Evolutionary conservation across 1,140 invertebrate genomes (phyloP), one percentile per base, ranked within the genome.

Genomic region (Pseudomyrmex sp.): DNA sequence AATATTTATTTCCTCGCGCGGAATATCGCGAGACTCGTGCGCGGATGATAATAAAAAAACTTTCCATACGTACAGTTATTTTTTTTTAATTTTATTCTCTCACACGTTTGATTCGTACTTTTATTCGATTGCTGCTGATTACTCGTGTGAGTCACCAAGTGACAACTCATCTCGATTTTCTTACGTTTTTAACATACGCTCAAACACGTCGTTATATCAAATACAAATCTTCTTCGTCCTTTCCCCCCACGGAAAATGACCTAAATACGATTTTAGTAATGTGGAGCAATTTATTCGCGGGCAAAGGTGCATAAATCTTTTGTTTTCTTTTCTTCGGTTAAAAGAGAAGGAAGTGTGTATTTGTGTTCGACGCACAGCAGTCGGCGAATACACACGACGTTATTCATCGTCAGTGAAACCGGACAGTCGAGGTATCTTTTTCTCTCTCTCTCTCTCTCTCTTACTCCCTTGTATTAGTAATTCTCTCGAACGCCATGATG

Each of bases 301-400:
- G 26, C 48, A 26, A 59, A 79, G 59, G 13, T 1, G n/a, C 1
- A 46, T n/a, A 48, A 48, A 54, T 44, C 61, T 35, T 44, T 44
- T n/a, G 56, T 52, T 20, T 66, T 56, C 2, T 18, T 18, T 26
- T n/a, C 20, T 15, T 18, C 2, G 18, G 20, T 20, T 79, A 26
- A 46, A 35, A 26, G 23, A 48, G 4, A 10, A 58, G 65, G 18
- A 58, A 79, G 44, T 20, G 15, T 9, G 69, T 58, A 52, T 9
- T 59, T 69, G 44, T 79, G 44, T 79, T 46, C 35, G 35, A 69
- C 52, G 50, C 68, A 68, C 15, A 3, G 58, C n/a, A 69, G 9
- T 58, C 20, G 48, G 54, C 58, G 52, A 44, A 70, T 20, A 18
- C 58, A 79, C 1, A 13, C 13, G 46, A 15, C 7, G 1, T 70